phyloP scores from a whole-genome alignment of 2,113 vertebrate species.

The Ia io region DNA sequence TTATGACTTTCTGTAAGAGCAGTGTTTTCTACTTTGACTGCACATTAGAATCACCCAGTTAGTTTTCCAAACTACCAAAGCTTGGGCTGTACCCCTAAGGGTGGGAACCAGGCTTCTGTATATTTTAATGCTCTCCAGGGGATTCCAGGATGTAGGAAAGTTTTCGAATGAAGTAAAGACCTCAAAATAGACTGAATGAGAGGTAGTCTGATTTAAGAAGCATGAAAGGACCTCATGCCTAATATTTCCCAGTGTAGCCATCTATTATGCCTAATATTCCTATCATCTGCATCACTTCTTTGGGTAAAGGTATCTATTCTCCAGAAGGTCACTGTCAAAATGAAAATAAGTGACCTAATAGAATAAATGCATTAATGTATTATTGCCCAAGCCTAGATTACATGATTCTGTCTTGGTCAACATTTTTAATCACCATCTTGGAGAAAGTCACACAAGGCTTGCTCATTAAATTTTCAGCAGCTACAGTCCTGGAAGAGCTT shows the following conservation, averaged over 20 bases:
- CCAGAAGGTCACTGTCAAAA: slow-evolving; percentile 23
- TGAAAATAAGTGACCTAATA: slow-evolving; percentile 25
- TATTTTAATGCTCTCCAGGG: background rate
- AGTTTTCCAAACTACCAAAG: background rate
- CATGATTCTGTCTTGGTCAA: slow-evolving; percentile 24
- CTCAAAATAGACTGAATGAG: background rate
- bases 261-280: background rate
- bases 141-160: background rate
- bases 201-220: background rate
- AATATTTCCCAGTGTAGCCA: background rate
- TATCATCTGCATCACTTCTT: background rate
- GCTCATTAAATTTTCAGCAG: slow-evolving; percentile 13
- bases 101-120: background rate
- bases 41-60: background rate
- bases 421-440: slow-evolving; percentile 57
- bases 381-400: slow-evolving; percentile 1
- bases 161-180: background rate
- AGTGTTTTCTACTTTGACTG: background rate
- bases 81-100: background rate
- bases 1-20: background rate
- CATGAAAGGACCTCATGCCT: background rate
- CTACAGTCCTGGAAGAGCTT: slow-evolving; percentile 1
- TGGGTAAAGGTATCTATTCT: background rate
- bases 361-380: background rate
- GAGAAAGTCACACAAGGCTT: background rate